Evolutionary conservation across 2,797 vertebrate genomes (phyloP), one percentile per base, ranked within the genome.

Genomic region (Schizopygopsis malacanthus): DNA sequence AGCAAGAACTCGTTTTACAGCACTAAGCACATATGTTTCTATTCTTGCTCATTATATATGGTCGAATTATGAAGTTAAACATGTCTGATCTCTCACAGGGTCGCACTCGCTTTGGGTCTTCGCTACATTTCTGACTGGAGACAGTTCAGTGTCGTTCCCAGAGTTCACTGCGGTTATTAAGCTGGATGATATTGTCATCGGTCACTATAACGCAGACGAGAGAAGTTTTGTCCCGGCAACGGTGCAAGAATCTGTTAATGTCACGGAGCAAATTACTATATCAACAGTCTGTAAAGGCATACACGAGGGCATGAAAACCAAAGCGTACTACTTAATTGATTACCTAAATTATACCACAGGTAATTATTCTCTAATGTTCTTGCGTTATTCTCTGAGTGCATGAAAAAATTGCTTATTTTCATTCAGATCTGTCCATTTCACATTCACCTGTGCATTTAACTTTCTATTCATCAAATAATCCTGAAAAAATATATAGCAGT

Each of bases 221-320:
- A 82, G 69, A 28, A 43, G 56, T 50, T 63, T 76, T 65, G 56
- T 75, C 56, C 43, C 25, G 20, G 28, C 0, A 8, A 65, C 28
- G 52, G 18, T 10, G 18, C 11, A 76, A 47, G 56, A 83, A n/a
- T 65, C 43, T 4, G 28, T 63, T 43, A 83, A 83, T 76, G 20
- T 50, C 54, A 83, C 82, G 2, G 71, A 76, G 41, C 71, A 65
- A 75, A 12, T 39, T 0, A 83, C 82, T 18, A 22, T 83, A 50
- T 65, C 28, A 37, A 63, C 81, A 47, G 81, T 73, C n/a, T 47
- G 10, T 43, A 73, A 73, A 73, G 81, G 41, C 70, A 83, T 83
- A 15, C 81, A 83, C 12, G 54, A 63, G 25, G 81, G 25, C 39
- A 83, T 83, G 81, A 83, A 83, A 83, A 83, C 70, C 41, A 83